Evolutionary conservation across 2,888 invertebrate species (phyloP).

Genomic region (Seladonia tumulorum): DNA sequence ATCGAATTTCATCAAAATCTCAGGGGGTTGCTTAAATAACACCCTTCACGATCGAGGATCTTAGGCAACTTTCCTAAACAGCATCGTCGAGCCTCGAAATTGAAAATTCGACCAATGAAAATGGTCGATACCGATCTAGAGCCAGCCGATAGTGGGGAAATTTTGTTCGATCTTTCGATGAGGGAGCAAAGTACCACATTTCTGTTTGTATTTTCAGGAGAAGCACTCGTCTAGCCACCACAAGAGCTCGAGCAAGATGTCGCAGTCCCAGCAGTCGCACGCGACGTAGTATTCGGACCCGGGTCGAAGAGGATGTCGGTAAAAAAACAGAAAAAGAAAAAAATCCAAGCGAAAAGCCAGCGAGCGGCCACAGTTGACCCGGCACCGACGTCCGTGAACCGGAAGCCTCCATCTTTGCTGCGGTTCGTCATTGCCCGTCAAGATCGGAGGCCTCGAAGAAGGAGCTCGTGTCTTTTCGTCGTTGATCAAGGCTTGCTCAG

Average conservation of each 20-base stretch:
- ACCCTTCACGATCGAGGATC: not conserved
- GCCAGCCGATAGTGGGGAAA: not conserved
- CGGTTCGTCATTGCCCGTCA: constrained; percentile 32
- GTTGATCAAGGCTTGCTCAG: constrained; percentile 7
- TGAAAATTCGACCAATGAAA: not conserved
- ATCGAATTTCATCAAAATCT: not conserved
- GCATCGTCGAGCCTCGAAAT: not conserved
- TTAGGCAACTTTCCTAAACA: not conserved
- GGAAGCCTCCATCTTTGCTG: constrained; percentile 24
- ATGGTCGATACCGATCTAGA: not conserved
- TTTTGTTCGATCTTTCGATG: not conserved
- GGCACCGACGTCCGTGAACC: constrained; percentile 6
- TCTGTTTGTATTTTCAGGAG: constrained; percentile 78
- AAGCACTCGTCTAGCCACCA: constrained; percentile 81
- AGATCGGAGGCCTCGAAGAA: constrained; percentile 12
- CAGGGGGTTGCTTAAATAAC: not conserved
- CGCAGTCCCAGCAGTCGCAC: constrained; percentile 76
- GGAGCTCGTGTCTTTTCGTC: constrained; percentile 34
- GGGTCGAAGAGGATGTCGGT: constrained; percentile 59
- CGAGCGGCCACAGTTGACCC: constrained; percentile 10
- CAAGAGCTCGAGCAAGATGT: constrained; percentile 79
- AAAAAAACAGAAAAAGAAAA: constrained; percentile 15
- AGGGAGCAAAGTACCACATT: constrained; percentile 44
- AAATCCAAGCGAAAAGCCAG: not conserved
- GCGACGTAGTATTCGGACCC: constrained; percentile 75